A percentile compares a stretch with the other conserved stretches of the same genome.
Evolutionary conservation across 2,888 invertebrate genomes (phyloP).

Genomic region (Meiosimyza platycephala): DNA sequence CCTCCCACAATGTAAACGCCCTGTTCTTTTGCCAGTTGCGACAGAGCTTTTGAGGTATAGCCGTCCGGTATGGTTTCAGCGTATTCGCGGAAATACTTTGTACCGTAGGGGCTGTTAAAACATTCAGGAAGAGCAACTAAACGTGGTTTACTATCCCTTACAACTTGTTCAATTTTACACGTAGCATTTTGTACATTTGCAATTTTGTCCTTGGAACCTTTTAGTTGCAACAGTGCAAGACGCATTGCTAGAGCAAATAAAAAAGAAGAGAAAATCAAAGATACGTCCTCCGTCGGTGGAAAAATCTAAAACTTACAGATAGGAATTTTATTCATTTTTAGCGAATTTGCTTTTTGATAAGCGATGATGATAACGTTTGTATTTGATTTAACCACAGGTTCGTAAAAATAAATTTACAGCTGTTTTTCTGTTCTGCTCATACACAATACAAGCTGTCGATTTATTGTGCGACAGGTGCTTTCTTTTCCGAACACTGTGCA

Average conservation of each 20-base stretch:
- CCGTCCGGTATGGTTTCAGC: slow-evolving; percentile 87
- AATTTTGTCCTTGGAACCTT: slow-evolving; percentile 79
- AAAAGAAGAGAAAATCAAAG: too few species aligned
- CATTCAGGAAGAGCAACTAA: slow-evolving; percentile 85
- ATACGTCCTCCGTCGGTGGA: background rate
- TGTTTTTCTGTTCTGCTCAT: too few species aligned
- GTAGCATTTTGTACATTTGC: slow-evolving; percentile 82
- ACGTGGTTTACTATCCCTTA: slow-evolving; percentile 72
- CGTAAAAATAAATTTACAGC: too few species aligned
- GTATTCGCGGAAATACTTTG: slow-evolving; percentile 84
- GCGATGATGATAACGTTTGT: too few species aligned
- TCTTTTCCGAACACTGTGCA: too few species aligned
- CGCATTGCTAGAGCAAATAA: slow-evolving; percentile 54
- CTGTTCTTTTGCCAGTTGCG: slow-evolving; percentile 80
- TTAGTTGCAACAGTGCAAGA: slow-evolving; percentile 85
- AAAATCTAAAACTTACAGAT: slow-evolving; percentile 20
- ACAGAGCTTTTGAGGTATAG: slow-evolving; percentile 78
- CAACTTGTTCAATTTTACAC: slow-evolving; percentile 73
- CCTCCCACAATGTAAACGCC: slow-evolving; percentile 88
- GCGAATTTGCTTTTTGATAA: too few species aligned
- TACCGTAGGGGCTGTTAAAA: slow-evolving; percentile 95
- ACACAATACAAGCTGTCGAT: too few species aligned
- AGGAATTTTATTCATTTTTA: slow-evolving; percentile 26
- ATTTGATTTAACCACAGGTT: too few species aligned
- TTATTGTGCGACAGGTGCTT: too few species aligned